These are phyloP conservation scores for Nephrotoma flavescens DNA, from an alignment of 2,888 invertebrate species.

Conservation along the genomic window DNA sequence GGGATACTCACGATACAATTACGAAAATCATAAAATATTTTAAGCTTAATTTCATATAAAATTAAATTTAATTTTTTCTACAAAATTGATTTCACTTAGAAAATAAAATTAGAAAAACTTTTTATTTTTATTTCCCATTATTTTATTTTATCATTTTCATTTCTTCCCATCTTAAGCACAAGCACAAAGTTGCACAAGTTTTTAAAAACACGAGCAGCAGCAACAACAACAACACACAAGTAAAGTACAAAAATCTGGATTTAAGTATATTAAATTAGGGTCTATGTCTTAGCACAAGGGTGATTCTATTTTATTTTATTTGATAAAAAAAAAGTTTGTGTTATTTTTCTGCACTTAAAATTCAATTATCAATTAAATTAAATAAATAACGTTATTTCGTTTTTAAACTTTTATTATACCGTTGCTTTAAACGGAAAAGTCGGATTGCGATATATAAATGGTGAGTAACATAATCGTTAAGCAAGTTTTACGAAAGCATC, in stretches of 20 bases:
- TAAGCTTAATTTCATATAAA: background rate
- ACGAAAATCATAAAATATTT: background rate
- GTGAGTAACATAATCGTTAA: background rate
- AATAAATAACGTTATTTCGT: background rate
- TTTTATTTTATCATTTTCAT: background rate
- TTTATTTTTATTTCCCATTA: background rate
- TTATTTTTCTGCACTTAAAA: background rate
- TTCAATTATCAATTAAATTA: background rate
- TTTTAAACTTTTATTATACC: background rate
- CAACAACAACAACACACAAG: background rate
- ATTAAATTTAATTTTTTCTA: background rate
- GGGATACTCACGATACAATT: background rate
- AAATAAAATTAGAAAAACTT: background rate
- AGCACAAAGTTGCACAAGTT: background rate
- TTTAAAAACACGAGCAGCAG: background rate
- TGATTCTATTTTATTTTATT: background rate
- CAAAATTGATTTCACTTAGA: background rate
- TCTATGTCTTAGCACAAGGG: background rate
- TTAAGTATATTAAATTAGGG: background rate
- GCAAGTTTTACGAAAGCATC: background rate
- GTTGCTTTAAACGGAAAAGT: background rate
- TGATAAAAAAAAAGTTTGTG: background rate
- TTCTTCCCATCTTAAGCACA: background rate
- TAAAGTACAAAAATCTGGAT: background rate
- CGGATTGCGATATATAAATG: background rate